Base-by-base conservation (phyloP, 2,113 vertebrate genomes). In the Vimba vimba region DNA sequence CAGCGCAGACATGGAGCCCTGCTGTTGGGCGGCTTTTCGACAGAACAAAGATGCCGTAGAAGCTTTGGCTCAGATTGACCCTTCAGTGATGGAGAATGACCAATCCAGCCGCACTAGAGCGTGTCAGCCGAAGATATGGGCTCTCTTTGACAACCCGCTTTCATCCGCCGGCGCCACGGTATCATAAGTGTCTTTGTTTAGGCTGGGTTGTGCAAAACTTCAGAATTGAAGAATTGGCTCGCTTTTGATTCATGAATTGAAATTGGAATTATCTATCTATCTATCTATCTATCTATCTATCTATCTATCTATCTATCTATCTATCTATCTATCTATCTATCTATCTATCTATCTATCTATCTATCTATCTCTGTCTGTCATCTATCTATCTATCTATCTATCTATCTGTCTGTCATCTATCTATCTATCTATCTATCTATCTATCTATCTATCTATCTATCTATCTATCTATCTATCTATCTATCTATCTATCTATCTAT, bases 11-110 rank as follows among this genome's bases (percentile, higher is more conserved):
- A 97, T 99, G 95, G 98, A 99, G 93, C 97, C 98, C 1, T 99
- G 98, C 88, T 99, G 98, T 94, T 99, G 98, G 98, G 98, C 98
- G 96, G 97, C 96, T 57, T 99, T 98, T 90, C 94, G 97, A 0
- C 97, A 99, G 92, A 97, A 99, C 91, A 95, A 97, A 0, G 98
- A 99, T 10, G 97, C 97, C 0, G 97, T 99, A 59, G 98, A 99
- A 91, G 98, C 97, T 25, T 94, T 99, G 68, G 97, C 98, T 80
- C 97, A 95, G 88, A 99, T 99, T 0, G 97, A 99, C 83, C 97
- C 96, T 4, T 97, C 97, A 0, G 97, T 98, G 79, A 96, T 94
- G 0, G 94, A 96, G 0, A 88, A 57, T 2, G 2, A 97, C 30
- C 88, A 95, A 80, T 93, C 90, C 85, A 95, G 82, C 47, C 93